phyloP scores from a whole-genome alignment of 2,797 vertebrate genomes.

The Sebastes wilsoni region DNA sequence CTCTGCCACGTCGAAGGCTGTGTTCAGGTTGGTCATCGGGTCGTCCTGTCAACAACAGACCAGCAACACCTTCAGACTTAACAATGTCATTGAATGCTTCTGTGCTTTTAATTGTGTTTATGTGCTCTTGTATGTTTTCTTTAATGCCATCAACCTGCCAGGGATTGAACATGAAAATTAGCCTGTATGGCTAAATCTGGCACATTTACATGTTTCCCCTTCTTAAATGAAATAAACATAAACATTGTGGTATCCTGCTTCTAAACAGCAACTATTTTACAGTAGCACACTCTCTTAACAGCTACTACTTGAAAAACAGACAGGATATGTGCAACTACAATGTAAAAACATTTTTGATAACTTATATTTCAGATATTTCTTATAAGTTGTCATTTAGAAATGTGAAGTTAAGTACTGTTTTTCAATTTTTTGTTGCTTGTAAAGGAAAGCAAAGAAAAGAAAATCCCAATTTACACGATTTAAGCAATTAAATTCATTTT shows the following conservation, averaged over 20 bases:
- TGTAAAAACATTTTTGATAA: not conserved
- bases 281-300: not conserved
- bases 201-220: too few relatives aligned
- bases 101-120: too few relatives aligned
- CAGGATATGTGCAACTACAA: not conserved
- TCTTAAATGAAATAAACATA: too few relatives aligned
- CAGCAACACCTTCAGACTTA: not conserved
- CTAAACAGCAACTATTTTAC: not conserved
- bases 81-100: not conserved
- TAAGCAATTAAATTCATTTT: not conserved
- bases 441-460: rapidly evolving
- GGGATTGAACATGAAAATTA: rapidly evolving
- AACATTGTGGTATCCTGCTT: not conserved
- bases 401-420: not conserved
- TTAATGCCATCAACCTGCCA: too few relatives aligned
- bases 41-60: slow-evolving; percentile 83
- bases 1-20: slow-evolving; percentile 94
- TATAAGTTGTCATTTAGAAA: not conserved
- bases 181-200: too few relatives aligned
- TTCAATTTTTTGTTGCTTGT: not conserved
- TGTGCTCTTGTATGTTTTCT: too few relatives aligned
- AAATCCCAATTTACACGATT: not conserved
- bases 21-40: slow-evolving; percentile 95
- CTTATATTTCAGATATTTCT: not conserved
- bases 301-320: not conserved